A percentile compares a stretch with the other conserved stretches of the same genome.
Conservation (phyloP, 2,797 vertebrate genomes). For the Dendrocincla fuliginosa region DNA sequence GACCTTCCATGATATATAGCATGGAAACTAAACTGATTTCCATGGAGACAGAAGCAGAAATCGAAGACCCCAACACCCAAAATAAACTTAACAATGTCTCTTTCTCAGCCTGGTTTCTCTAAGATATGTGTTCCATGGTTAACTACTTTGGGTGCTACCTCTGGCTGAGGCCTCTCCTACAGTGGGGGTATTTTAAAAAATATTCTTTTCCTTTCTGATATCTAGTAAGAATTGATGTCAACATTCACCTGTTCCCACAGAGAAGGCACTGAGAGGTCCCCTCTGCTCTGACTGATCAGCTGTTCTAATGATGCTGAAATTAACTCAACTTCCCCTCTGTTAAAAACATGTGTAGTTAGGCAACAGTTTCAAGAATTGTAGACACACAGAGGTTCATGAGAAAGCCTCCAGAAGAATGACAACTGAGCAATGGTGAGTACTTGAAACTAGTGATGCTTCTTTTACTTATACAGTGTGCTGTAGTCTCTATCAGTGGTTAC, state of each 20-base stretch:
- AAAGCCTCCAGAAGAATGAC: background rate
- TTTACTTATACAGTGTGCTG: background rate
- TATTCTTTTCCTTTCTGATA: background rate
- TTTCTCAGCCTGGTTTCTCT: background rate
- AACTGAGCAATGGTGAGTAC: background rate
- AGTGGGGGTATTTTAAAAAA: background rate
- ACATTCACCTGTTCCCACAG: background rate
- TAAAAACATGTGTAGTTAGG: background rate
- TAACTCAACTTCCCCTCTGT: too few species aligned
- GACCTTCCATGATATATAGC: background rate
- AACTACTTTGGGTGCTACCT: background rate
- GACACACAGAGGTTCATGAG: fast-evolving
- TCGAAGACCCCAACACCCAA: background rate
- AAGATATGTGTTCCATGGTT: background rate
- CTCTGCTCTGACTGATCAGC: background rate
- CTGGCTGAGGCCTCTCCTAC: background rate
- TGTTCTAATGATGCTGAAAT: background rate
- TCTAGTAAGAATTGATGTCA: background rate
- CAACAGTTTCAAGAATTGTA: background rate
- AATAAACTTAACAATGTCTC: background rate
- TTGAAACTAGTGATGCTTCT: background rate
- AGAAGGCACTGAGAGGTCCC: background rate
- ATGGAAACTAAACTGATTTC: background rate
- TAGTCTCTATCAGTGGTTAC: background rate
- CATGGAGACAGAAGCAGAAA: background rate